Evolutionary conservation across 2,797 vertebrate species (phyloP).

Genomic region (Oreochromis grahami): DNA sequence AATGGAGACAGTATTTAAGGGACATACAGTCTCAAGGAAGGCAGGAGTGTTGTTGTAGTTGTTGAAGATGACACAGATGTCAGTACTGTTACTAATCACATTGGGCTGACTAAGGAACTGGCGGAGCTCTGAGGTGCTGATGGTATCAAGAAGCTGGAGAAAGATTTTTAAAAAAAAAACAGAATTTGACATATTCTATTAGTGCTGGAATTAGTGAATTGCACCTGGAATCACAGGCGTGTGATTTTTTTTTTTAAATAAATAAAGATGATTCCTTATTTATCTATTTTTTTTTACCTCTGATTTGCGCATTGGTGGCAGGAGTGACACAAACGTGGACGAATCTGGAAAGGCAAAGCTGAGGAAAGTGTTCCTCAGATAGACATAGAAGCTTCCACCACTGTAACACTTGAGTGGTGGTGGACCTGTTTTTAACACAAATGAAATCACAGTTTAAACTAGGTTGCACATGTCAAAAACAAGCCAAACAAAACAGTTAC

Average conservation of each 20-base stretch:
- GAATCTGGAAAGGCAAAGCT: slow-evolving; percentile 61
- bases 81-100: slow-evolving; percentile 11
- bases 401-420: slow-evolving; percentile 47
- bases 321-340: slow-evolving; percentile 41
- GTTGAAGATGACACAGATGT: slow-evolving; percentile 52
- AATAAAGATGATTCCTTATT: too few species aligned
- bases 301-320: slow-evolving; percentile 33
- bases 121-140: slow-evolving; percentile 48
- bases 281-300: not conserved
- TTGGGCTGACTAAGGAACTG: slow-evolving; percentile 46
- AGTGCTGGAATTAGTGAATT: not conserved
- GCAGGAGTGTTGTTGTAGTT: slow-evolving; percentile 51
- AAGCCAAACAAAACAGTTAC: not conserved
- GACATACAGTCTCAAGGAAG: slow-evolving; percentile 61
- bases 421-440: slow-evolving; percentile 29
- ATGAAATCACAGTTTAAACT: not conserved
- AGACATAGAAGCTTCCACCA: slow-evolving; percentile 56
- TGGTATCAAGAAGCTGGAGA: slow-evolving; percentile 56
- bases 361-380: slow-evolving; percentile 49
- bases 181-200: not conserved
- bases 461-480: not conserved
- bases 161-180: not conserved
- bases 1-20: not conserved
- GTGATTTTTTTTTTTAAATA: not conserved
- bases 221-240: not conserved